phyloP scores from a whole-genome alignment of 1,140 invertebrate species.

The Drosophila sulfurigaster region DNA sequence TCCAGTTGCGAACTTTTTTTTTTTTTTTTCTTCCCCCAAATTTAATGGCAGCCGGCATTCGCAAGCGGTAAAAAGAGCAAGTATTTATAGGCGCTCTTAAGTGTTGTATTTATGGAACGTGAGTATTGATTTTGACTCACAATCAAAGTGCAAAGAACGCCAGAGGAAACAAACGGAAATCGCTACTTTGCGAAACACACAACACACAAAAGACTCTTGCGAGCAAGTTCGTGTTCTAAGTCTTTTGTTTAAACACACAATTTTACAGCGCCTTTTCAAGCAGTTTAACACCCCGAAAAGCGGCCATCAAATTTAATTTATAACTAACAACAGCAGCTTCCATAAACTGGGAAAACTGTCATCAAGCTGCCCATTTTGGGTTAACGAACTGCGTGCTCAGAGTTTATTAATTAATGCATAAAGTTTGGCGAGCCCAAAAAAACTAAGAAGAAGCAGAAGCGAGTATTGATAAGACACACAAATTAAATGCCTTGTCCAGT shows the following conservation, averaged over 20 bases:
- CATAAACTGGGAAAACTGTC: constrained; percentile 33
- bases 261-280: constrained; percentile 39
- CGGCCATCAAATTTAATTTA: constrained; percentile 67
- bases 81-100: constrained; percentile 10
- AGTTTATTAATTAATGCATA: constrained; percentile 75
- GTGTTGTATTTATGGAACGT: constrained; percentile 25
- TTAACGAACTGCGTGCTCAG: constrained; percentile 66
- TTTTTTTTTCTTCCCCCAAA: background rate
- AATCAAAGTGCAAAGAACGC: constrained; percentile 7
- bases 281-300: constrained; percentile 67
- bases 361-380: constrained; percentile 53
- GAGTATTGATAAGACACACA: constrained; percentile 73
- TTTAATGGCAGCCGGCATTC: constrained; percentile 22
- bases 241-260: constrained; percentile 31
- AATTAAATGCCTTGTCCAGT: constrained; percentile 61
- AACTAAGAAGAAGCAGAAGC: constrained; percentile 64
- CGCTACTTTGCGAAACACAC: constrained; percentile 1
- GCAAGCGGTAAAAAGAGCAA: constrained; percentile 6
- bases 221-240: constrained; percentile 36
- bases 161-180: constrained; percentile 25
- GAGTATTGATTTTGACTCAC: constrained; percentile 51
- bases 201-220: background rate
- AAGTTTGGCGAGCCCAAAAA: constrained; percentile 35
- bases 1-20: constrained; percentile 10
- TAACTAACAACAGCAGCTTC: constrained; percentile 51